Evolutionary conservation across 2,113 vertebrate species (phyloP).

Genomic region (Pygoscelis antarcticus): DNA sequence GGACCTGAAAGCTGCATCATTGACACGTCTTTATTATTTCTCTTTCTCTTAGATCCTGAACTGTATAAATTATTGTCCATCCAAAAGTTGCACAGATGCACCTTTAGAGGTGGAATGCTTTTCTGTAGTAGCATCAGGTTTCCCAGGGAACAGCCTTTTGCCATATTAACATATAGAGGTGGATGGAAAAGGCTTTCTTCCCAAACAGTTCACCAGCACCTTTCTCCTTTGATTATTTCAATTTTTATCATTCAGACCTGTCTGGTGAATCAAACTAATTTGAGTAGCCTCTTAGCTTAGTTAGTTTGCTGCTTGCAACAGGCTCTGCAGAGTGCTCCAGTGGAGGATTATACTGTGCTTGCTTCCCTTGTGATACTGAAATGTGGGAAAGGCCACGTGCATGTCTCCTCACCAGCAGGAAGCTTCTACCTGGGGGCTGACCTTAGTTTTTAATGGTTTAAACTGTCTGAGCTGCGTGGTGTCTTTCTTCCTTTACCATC

Average conservation of each 20-base stretch:
- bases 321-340: not conserved
- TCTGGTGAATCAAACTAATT: not conserved
- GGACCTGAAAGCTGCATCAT: not conserved
- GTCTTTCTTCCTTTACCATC: not conserved
- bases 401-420: not conserved
- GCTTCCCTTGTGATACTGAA: not conserved
- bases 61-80: not conserved
- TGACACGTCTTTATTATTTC: not conserved
- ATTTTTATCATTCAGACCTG: not conserved
- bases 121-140: not conserved
- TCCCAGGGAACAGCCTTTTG: not conserved
- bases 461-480: not conserved
- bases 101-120: not conserved
- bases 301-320: not conserved
- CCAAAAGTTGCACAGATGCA: not conserved
- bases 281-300: not conserved
- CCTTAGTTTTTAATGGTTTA: not conserved
- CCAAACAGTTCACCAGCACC: not conserved
- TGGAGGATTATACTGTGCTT: not conserved
- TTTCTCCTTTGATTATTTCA: not conserved
- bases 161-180: not conserved
- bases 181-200: not conserved
- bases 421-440: not conserved
- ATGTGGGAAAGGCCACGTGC: not conserved
- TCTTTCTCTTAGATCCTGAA: not conserved